These are phyloP conservation scores for Mormyrus proboscirostris DNA, from an alignment of 2,797 vertebrate genomes.

Conservation along the genomic window DNA sequence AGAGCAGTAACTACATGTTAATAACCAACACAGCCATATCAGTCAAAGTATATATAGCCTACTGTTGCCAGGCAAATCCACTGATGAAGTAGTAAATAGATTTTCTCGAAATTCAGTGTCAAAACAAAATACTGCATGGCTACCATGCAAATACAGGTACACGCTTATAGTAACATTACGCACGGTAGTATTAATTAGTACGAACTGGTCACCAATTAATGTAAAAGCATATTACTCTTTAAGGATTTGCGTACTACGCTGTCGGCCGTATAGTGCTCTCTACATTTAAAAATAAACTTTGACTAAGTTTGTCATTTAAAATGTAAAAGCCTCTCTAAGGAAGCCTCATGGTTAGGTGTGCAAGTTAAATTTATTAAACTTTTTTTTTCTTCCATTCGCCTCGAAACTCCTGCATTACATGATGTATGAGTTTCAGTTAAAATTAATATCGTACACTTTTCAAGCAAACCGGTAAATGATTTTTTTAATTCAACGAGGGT, in stretches of 20 bases:
- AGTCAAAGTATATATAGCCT: constrained; percentile 57
- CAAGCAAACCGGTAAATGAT: background rate
- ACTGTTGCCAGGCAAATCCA: constrained; percentile 62
- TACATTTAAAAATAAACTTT: background rate
- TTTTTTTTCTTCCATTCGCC: background rate
- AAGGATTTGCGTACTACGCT: background rate
- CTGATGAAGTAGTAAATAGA: constrained; percentile 38
- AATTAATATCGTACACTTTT: background rate
- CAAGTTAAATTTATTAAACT: background rate
- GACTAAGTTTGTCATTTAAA: background rate
- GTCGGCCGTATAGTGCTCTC: background rate
- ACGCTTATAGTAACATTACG: background rate
- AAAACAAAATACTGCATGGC: background rate
- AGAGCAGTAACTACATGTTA: constrained; percentile 51
- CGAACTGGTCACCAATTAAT: background rate
- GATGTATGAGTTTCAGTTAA: background rate
- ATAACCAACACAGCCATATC: constrained; percentile 43
- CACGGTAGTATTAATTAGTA: background rate
- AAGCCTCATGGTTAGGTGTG: background rate
- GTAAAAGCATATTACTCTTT: background rate
- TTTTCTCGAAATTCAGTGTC: constrained; percentile 16
- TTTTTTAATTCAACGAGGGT: background rate
- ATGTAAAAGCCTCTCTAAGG: background rate
- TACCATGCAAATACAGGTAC: background rate
- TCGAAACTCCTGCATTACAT: background rate